Percentiles rank a stretch among this genome's conserved stretches.
Evolutionary conservation across 2,113 vertebrate genomes (phyloP).

Genomic region (Dunckerocampus dactyliophorus): DNA sequence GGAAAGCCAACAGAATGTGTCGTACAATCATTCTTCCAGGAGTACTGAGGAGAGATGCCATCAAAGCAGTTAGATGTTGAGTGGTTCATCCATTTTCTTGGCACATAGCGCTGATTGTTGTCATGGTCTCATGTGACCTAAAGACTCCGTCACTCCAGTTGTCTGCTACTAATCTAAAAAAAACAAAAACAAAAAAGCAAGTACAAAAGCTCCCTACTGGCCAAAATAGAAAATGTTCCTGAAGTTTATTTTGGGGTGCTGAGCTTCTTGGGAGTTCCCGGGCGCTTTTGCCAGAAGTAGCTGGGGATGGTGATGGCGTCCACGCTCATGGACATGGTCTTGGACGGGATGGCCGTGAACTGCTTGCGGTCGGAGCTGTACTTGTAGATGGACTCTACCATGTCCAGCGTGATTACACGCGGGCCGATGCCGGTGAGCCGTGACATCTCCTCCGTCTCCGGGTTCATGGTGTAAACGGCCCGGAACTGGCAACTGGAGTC

Average conservation of each 20-base stretch:
- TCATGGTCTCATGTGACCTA: conserved; percentile 21
- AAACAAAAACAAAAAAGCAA: background rate
- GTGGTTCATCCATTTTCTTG: conserved; percentile 37
- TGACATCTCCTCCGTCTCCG: conserved; percentile 82
- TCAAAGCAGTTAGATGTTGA: conserved; percentile 1
- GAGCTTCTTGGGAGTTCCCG: conserved; percentile 84
- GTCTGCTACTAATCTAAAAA: conserved; percentile 30
- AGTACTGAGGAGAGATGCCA: conserved; percentile 24
- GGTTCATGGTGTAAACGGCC: conserved; percentile 83
- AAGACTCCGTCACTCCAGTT: conserved; percentile 18
- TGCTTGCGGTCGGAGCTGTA: conserved; percentile 93
- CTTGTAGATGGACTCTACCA: conserved; percentile 90
- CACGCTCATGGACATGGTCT: conserved; percentile 93
- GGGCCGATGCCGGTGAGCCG: conserved; percentile 84
- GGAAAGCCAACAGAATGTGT: conserved; percentile 13
- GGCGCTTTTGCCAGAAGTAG: conserved; percentile 88
- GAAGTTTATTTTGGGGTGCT: conserved; percentile 78
- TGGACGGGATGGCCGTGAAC: conserved; percentile 88
- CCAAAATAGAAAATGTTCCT: conserved; percentile 32
- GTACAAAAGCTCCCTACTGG: conserved; percentile 32
- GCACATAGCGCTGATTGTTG: conserved; percentile 27
- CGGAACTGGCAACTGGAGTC: conserved; percentile 89
- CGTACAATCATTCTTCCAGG: conserved; percentile 49
- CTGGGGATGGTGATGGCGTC: conserved; percentile 90
- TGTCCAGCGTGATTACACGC: conserved; percentile 70